Evolutionary conservation across 2,888 invertebrate species (phyloP).

Genomic region (Venusia cambrica): DNA sequence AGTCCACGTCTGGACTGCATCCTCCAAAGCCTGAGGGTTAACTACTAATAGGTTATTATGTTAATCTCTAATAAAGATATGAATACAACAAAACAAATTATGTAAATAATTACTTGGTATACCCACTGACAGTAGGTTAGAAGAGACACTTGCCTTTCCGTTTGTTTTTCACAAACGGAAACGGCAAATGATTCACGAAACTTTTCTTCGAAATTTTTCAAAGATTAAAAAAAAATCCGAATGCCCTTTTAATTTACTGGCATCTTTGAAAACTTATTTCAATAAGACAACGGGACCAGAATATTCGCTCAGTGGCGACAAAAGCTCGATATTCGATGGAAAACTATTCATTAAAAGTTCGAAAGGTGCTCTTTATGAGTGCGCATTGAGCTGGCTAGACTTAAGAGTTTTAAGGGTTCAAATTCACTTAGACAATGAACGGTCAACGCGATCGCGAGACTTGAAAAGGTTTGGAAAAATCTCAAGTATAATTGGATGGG

Average conservation of each 20-base stretch:
- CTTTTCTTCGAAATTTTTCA: not conserved
- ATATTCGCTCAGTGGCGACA: slow-evolving; percentile 24
- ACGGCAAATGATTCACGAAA: too few species aligned
- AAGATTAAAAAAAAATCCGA: not conserved
- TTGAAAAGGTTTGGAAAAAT: slow-evolving; percentile 22
- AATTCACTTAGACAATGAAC: slow-evolving; percentile 22
- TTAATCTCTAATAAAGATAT: too few species aligned
- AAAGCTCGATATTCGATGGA: slow-evolving; percentile 26
- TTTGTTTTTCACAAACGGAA: too few species aligned
- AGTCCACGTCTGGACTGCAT: too few species aligned
- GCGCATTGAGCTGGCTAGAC: slow-evolving; percentile 28
- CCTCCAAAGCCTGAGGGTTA: too few species aligned
- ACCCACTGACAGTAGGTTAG: too few species aligned
- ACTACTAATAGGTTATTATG: too few species aligned
- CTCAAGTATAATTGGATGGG: slow-evolving; percentile 19
- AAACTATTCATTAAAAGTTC: slow-evolving; percentile 46
- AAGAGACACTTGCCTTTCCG: too few species aligned
- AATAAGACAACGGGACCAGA: slow-evolving; percentile 16
- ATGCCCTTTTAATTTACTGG: not conserved
- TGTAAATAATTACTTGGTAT: too few species aligned
- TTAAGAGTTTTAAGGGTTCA: slow-evolving; percentile 12
- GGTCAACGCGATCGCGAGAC: slow-evolving; percentile 12
- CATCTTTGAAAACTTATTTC: slow-evolving; percentile 8
- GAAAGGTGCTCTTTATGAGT: slow-evolving; percentile 31
- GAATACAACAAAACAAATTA: too few species aligned